Conservation (phyloP, 2,888 invertebrate genomes). For the Phalangium opilio region DNA sequence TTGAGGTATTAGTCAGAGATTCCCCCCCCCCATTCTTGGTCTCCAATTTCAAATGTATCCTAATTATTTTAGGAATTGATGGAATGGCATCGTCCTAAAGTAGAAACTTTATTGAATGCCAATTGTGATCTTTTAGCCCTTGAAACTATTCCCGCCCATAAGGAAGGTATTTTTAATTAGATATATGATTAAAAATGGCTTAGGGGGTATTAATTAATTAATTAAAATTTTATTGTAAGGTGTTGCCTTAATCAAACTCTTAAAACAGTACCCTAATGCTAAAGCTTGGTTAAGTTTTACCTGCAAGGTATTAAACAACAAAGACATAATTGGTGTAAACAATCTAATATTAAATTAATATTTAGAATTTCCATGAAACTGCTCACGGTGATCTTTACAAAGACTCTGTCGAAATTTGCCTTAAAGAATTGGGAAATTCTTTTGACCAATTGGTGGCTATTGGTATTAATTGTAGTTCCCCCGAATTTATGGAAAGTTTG, state of each 20-base stretch:
- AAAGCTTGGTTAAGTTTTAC: slow-evolving; percentile 81
- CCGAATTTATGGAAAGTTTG: slow-evolving; percentile 45
- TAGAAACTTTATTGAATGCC: slow-evolving; percentile 57
- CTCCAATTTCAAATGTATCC: too few relatives aligned
- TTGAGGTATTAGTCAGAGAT: slow-evolving; percentile 17
- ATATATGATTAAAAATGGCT: too few relatives aligned
- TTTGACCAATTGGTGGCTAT: slow-evolving; percentile 67
- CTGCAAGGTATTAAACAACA: slow-evolving; percentile 70
- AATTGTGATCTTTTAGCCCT: slow-evolving; percentile 73
- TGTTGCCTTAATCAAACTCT: slow-evolving; percentile 57
- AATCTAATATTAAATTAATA: too few relatives aligned
- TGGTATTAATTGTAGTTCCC: slow-evolving; percentile 75
- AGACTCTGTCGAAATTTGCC: slow-evolving; percentile 44
- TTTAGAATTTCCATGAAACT: slow-evolving; percentile 45
- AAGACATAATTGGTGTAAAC: too few relatives aligned
- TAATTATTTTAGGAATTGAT: slow-evolving; percentile 42
- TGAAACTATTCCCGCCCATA: slow-evolving; percentile 76
- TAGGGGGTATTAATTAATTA: too few relatives aligned
- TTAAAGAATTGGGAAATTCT: slow-evolving; percentile 30
- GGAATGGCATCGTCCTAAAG: slow-evolving; percentile 69
- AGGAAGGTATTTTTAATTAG: slow-evolving; percentile 38
- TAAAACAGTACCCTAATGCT: slow-evolving; percentile 57
- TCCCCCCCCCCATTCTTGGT: too few relatives aligned
- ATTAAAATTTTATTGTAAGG: slow-evolving; percentile 34
- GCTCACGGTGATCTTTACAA: slow-evolving; percentile 67